Base-by-base conservation (phyloP, 1,140 invertebrate species). In the Lepidurus couesii region DNA sequence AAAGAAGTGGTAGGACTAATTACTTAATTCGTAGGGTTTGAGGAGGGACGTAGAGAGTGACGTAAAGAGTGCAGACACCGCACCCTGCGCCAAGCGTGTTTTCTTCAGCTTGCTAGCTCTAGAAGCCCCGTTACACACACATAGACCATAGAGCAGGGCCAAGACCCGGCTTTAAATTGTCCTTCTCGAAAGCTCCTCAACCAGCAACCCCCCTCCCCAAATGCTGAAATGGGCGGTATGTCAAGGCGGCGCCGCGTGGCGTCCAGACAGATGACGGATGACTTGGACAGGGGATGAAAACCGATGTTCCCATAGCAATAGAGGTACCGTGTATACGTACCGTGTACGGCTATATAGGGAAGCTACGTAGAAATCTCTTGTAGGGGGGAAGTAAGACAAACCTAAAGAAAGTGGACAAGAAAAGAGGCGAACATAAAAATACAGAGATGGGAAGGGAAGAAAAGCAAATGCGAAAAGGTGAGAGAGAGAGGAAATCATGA, bases 41-140 rank as follows among this genome's bases (percentile, higher is more conserved):
- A 45, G 76, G 42, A 44, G 75, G 44, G 76, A 47, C 45, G 76
- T 53, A 42, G 44, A 73, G 16, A 47, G 75, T 43, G 45, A 75
- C 75, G 75, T 65, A 65, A n/a, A 65, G 53, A 4, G 53, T 65
- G 53, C 53, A 21, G 53, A 65, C 16, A 65, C 53, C 53, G 53
- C 53, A 65, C 53, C 53, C 53, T 65, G 53, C 53, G 53, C 53
- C 53, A 65, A 65, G 53, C n/a, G 0, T 65, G 53, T 65, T 65
- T 65, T 65, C 9, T 65, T 11, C 53, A 7, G 53, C 45, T 47
- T 34, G 2, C 34, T 13, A 65, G 13, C 53, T 65, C 53, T 9
- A 65, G 53, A 21, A 65, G 53, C 53, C 53, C 16, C 34, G 34
- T 34, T 34, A 34, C 34, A 34, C 4, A 34, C 34, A 34, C 4